These are phyloP conservation scores for Uloborus plumipes DNA, from an alignment of 2,888 invertebrate genomes.

Conservation along the genomic window DNA sequence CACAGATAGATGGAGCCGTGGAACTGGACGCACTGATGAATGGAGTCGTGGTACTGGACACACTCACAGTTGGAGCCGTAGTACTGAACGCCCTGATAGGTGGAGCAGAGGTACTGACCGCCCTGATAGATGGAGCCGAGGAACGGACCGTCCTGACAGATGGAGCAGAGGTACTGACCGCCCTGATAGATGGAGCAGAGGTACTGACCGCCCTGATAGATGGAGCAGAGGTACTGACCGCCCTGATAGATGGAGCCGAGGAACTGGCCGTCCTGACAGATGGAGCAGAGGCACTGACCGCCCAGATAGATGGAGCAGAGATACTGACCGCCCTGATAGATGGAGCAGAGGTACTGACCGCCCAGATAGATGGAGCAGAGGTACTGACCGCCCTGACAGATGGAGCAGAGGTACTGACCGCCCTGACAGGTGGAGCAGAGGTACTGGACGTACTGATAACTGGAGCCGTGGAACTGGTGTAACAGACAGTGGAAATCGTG, in stretches of 20 bases:
- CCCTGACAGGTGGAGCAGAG: neutral
- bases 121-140: too few relatives aligned
- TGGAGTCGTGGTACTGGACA: neutral
- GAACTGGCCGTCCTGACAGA: neutral
- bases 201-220: neutral
- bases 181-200: too few relatives aligned
- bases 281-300: neutral
- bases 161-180: conserved; percentile 8
- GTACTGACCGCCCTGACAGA: neutral
- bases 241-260: neutral
- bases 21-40: conserved; percentile 2
- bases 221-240: neutral
- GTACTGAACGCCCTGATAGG: neutral
- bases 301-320: neutral
- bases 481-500: neutral
- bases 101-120: too few relatives aligned
- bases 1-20: neutral
- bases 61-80: too few relatives aligned
- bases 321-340: neutral
- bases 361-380: too few relatives aligned
- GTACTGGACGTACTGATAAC: neutral
- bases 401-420: neutral
- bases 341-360: neutral
- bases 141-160: too few relatives aligned
- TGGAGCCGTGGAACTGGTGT: neutral